A percentile compares a stretch with the other conserved stretches of the same genome.
These are phyloP conservation scores for Glandiceps talaboti DNA, from an alignment of 53 echinoderm and acorn worm genomes.

Conservation along the genomic window DNA sequence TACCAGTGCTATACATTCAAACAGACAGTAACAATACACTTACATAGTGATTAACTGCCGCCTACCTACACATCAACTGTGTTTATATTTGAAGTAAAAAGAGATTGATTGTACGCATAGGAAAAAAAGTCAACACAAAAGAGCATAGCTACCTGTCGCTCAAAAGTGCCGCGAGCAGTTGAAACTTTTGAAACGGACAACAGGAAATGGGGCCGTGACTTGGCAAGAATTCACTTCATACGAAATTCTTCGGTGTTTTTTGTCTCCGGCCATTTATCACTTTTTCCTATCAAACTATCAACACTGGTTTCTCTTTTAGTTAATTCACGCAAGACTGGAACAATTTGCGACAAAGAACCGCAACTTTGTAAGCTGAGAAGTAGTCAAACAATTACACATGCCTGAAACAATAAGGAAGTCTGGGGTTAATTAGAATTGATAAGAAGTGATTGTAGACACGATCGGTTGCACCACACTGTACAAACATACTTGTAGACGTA, in stretches of 20 bases:
- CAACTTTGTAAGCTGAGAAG: not conserved
- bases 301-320: not conserved
- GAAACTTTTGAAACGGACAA: not conserved
- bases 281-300: not conserved
- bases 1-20: too few relatives aligned
- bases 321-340: not conserved
- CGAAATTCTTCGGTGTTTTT: not conserved
- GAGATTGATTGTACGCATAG: too few relatives aligned
- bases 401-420: not conserved
- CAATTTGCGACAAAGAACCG: not conserved
- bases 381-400: not conserved
- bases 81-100: too few relatives aligned
- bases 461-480: not conserved
- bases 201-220: not conserved
- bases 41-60: too few relatives aligned
- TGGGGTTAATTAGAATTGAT: not conserved
- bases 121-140: not conserved
- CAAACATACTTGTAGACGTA: not conserved
- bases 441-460: not conserved
- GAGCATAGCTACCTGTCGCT: not conserved
- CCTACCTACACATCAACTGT: too few relatives aligned
- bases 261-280: not conserved
- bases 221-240: not conserved
- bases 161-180: not conserved
- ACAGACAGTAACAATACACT: too few relatives aligned